Evolutionary conservation across 1,140 invertebrate species (phyloP), one percentile per base, ranked within the genome.

Genomic region (Drosophila grimshawi): DNA sequence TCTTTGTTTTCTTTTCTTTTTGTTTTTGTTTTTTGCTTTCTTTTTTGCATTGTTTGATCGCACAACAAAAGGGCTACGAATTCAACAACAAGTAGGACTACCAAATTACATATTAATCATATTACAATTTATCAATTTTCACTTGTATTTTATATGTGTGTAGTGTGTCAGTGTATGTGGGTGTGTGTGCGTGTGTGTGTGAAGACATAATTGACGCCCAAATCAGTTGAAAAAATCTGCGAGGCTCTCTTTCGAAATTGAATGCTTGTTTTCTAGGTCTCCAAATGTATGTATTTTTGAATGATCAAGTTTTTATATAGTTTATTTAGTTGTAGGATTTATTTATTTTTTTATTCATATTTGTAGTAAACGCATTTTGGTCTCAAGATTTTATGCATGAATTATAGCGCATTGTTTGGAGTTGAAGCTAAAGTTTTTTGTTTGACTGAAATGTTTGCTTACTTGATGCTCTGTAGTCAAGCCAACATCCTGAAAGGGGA

Each of bases 341-440:
- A 66, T 65, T 33, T 32, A 56, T 63, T 52, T 70, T 48, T 43
- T 43, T n/a, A 43, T 33, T 43, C 39, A 39, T 53, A 39, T 63
- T 61, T 29, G 66, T 79, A 78, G 70, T 88, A 89, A 88, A 88
- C 85, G 85, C 85, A 78, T 78, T 89, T 88, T 88, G 85, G 85
- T 88, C 85, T 88, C 85, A 88, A 88, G 77, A 75, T 78, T 89
- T 76, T 68, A 71, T 53, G 76, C 48, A 53, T 70, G 64, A 79
- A 76, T 62, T 76, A 73, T 46, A 19, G 70, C 70, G 70, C 61
- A 48, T 61, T 64, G 59, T 73, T 37, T 37, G 53, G 70, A 75
- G 52, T 53, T 77, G 51, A n/a, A 71, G 69, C 67, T 83, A 64
- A 76, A n/a, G 30, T 51, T 56, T n/a, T 30, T 29, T 48, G 29